A percentile compares a stretch with the other conserved stretches of the same genome.
phyloP scores from a whole-genome alignment of 2,888 invertebrate species.

The Agelastica alni region DNA sequence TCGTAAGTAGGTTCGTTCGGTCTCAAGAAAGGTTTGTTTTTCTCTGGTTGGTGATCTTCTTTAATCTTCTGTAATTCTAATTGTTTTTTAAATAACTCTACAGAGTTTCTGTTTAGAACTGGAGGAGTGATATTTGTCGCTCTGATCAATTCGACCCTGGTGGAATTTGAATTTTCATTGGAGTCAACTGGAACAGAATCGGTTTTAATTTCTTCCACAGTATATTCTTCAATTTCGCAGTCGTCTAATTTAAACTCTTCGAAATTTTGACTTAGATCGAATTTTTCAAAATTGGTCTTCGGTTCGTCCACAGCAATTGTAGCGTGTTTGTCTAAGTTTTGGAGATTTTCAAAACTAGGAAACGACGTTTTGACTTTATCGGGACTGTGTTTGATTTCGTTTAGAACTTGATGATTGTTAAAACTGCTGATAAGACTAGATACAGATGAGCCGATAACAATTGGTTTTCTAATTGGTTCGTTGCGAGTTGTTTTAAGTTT shows the following conservation, averaged over 20 bases:
- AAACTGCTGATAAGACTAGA: constrained; percentile 60
- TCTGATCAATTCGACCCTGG: constrained; percentile 47
- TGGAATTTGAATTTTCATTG: constrained; percentile 27
- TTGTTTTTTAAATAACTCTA: constrained; percentile 51
- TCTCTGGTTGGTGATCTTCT: constrained; percentile 36
- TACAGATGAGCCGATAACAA: constrained; percentile 66
- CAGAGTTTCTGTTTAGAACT: constrained; percentile 44
- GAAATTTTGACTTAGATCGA: constrained; percentile 75
- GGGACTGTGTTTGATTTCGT: constrained; percentile 60
- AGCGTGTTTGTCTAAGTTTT: constrained; percentile 51
- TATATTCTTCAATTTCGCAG: constrained; percentile 62
- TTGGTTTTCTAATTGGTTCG: constrained; percentile 61
- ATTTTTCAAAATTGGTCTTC: constrained; percentile 58
- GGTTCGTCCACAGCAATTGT: constrained; percentile 27
- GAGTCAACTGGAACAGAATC: constrained; percentile 14
- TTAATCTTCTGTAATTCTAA: constrained; percentile 49
- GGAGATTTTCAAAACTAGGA: constrained; percentile 54
- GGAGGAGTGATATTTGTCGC: constrained; percentile 45
- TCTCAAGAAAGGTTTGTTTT: constrained; percentile 47
- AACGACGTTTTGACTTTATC: constrained; percentile 45
- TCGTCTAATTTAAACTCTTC: constrained; percentile 81
- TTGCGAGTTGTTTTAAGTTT: constrained; percentile 55
- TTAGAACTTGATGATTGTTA: constrained; percentile 58
- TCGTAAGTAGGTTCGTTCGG: constrained; percentile 64
- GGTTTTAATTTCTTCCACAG: constrained; percentile 39